Evolutionary conservation across 1,140 invertebrate species (phyloP), one percentile per base, ranked within the genome.

Genomic region (Cherax quadricarinatus): DNA sequence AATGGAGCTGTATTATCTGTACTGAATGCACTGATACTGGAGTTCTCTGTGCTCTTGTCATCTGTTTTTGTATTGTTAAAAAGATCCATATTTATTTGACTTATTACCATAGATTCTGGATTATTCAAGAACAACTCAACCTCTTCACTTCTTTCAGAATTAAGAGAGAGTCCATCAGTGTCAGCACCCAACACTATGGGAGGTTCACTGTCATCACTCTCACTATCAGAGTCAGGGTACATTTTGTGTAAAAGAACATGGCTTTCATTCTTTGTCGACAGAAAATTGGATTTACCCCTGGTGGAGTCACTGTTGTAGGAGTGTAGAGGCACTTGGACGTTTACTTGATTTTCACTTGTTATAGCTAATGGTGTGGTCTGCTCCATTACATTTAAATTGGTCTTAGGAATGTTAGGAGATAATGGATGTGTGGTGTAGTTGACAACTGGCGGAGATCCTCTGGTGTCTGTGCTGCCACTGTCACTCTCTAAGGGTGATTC

Each of bases 181-280:
- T 66, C 18, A 16, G 48, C 60, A 18, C 70, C 41, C 60, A 16
- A 49, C 48, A 30, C 66, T 1, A 10, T 5, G 16, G 7, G n/a
- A 4, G 41, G 49, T 18, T 10, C 16, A 24, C 53, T 62, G 16
- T 81, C 85, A 7, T 62, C 83, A 48, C 84, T 86, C 24, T 91
- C 90, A 53, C 90, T 91, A 24, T 91, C 84, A 73, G 53, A 66
- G 57, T 91, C 90, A 73, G 90, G 90, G 60, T 91, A 91, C 90
- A 91, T 91, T 60, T 86, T 80, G 73, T 91, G 89, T 85, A 91
- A 85, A 21, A 49, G 73, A 73, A 51, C 53, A 53, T 48, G 85
- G 16, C 18, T 53, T 10, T 87, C 18, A 53, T 66, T 87, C 16
- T 57, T 53, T 18, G 48, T 79, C 49, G 88, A 57, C 14, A 84